Conservation (phyloP, 2,888 invertebrate species). For the Dynastes hyllus region DNA sequence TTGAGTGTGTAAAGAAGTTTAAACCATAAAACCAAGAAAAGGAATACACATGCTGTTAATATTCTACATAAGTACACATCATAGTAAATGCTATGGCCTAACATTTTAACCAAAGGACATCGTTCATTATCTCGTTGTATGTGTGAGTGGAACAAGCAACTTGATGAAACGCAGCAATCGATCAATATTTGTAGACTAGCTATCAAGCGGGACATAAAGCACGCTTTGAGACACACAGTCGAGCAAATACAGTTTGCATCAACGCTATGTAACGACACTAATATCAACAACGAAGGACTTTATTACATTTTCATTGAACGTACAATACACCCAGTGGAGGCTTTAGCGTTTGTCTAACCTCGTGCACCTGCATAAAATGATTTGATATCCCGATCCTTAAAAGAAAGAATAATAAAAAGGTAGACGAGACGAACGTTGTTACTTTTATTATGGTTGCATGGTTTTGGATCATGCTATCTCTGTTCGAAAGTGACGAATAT, state of each 20-base stretch:
- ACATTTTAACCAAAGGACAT: slow-evolving; percentile 10
- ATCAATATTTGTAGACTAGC: slow-evolving; percentile 36
- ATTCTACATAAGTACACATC: neutral
- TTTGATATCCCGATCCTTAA: neutral
- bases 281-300: slow-evolving; percentile 8
- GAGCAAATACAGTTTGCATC: slow-evolving; percentile 24
- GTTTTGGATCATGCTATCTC: no score
- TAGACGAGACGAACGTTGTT: no score
- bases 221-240: neutral
- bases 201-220: slow-evolving; percentile 34
- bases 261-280: slow-evolving; percentile 11
- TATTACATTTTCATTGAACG: slow-evolving; percentile 1
- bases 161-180: slow-evolving; percentile 5
- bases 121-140: slow-evolving; percentile 11
- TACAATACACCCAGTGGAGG: neutral
- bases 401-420: no score
- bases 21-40: no score
- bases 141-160: neutral
- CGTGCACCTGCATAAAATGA: neutral
- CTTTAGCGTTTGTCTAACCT: neutral
- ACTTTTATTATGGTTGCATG: no score
- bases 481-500: no score
- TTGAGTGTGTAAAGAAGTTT: no score
- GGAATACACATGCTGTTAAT: no score
- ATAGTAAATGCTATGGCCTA: neutral